Evolutionary conservation across 2,888 invertebrate species (phyloP).

Genomic region (Hedychridium roseum): DNA sequence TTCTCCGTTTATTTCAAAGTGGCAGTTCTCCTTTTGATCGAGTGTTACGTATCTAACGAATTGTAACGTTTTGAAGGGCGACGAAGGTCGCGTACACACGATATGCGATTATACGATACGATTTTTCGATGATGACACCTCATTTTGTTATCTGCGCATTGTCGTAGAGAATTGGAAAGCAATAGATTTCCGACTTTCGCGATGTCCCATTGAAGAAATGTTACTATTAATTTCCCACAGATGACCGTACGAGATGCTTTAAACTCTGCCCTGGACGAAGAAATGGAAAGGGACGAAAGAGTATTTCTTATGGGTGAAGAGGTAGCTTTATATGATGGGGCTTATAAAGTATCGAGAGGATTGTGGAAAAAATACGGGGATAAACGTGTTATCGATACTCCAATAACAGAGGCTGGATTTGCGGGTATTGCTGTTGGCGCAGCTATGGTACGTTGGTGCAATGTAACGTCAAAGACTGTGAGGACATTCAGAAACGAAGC

Average conservation of each 20-base stretch:
- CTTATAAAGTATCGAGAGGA: constrained; percentile 93
- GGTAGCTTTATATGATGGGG: constrained; percentile 98
- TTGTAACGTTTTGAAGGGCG: constrained; percentile 26
- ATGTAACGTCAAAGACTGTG: no score
- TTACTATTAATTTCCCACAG: no score
- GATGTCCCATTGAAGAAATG: no score
- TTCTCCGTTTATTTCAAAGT: no score
- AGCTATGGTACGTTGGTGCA: constrained; percentile 79
- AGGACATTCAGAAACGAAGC: no score
- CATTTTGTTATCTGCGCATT: no score
- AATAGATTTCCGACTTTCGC: no score
- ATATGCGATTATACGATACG: no score
- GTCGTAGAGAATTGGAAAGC: no score
- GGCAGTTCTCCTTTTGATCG: no score
- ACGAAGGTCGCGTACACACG: no score
- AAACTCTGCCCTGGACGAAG: constrained; percentile 95
- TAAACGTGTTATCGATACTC: constrained; percentile 95
- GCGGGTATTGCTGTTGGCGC: constrained; percentile 95
- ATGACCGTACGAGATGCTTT: constrained; percentile 97
- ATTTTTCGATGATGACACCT: no score
- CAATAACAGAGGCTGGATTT: constrained; percentile 98
- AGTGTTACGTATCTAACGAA: constrained; percentile 4
- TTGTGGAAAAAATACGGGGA: constrained; percentile 99
- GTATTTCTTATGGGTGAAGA: constrained; percentile 96
- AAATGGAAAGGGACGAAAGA: constrained; percentile 90